Evolutionary conservation across 2,113 vertebrate genomes (phyloP).

Genomic region (Penelope pileata): DNA sequence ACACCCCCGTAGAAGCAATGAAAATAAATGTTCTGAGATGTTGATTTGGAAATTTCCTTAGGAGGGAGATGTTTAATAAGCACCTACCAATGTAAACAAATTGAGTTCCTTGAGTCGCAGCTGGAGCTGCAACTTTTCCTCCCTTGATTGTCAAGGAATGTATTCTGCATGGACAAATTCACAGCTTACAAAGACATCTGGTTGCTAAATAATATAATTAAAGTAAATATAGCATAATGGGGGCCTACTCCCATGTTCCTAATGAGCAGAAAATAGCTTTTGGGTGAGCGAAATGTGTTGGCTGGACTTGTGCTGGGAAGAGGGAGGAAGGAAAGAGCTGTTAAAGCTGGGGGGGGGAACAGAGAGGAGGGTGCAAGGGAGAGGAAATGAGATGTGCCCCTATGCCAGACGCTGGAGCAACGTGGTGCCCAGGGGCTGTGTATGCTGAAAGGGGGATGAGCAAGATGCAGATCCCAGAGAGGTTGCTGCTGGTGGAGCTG

Average conservation of each 20-base stretch:
- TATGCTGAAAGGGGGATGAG: background rate
- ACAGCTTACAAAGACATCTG: background rate
- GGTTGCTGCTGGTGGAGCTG: background rate
- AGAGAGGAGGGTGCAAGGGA: background rate
- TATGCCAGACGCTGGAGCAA: fast-evolving
- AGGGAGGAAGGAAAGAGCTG: background rate
- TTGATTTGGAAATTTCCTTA: background rate
- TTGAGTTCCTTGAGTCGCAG: background rate
- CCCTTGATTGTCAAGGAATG: background rate
- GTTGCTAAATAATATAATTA: conserved; percentile 7
- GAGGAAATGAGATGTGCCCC: background rate
- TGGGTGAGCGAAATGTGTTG: background rate
- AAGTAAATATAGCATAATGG: background rate
- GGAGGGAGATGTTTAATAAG: conserved; percentile 11
- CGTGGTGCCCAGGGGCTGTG: background rate
- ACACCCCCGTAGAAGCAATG: background rate
- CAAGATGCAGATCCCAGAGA: background rate
- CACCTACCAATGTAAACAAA: background rate
- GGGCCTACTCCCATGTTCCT: background rate
- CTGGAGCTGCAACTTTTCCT: background rate
- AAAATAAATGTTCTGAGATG: background rate
- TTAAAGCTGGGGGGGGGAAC: fast-evolving
- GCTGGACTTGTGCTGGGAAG: background rate
- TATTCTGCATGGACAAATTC: background rate
- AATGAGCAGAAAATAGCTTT: background rate